These are phyloP conservation scores for Rambutsinella grinnellia DNA, from an alignment of 2,888 invertebrate species.

Conservation along the genomic window DNA sequence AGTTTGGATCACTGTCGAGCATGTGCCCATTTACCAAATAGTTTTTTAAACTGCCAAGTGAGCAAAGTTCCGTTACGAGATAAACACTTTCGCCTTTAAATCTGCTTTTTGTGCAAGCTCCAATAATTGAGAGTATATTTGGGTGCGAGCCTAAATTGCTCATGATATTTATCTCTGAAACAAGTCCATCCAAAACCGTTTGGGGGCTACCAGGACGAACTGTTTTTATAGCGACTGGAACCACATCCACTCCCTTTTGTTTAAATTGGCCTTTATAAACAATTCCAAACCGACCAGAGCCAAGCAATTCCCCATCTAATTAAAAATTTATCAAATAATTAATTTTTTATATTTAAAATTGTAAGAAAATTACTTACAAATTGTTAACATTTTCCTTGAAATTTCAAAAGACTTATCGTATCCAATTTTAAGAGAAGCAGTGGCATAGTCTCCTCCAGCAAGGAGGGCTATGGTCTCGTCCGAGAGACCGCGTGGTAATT, in stretches of 20 bases:
- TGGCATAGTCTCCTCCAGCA: no score
- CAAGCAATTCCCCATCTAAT: not conserved
- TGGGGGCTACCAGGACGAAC: not conserved
- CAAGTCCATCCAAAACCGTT: not conserved
- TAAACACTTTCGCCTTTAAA: not conserved
- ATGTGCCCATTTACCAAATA: not conserved
- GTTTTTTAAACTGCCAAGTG: not conserved
- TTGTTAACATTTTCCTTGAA: not conserved
- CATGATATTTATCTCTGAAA: conserved; percentile 25
- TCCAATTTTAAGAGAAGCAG: no score
- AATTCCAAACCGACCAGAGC: not conserved
- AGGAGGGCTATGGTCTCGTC: not conserved
- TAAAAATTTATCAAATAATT: not conserved
- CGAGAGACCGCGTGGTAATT: not conserved
- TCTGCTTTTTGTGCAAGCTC: conserved; percentile 10
- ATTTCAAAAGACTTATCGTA: conserved; percentile 10
- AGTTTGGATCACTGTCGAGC: not conserved
- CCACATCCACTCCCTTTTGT: not conserved
- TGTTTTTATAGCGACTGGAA: conserved; percentile 8
- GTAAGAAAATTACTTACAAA: not conserved
- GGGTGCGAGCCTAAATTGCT: conserved; percentile 10
- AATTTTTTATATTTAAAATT: not conserved
- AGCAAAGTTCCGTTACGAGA: not conserved
- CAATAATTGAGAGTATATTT: conserved; percentile 11
- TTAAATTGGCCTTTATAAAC: not conserved